Evolutionary conservation across 2,797 vertebrate genomes (phyloP).

Genomic region (Arctocebus calabarensis): DNA sequence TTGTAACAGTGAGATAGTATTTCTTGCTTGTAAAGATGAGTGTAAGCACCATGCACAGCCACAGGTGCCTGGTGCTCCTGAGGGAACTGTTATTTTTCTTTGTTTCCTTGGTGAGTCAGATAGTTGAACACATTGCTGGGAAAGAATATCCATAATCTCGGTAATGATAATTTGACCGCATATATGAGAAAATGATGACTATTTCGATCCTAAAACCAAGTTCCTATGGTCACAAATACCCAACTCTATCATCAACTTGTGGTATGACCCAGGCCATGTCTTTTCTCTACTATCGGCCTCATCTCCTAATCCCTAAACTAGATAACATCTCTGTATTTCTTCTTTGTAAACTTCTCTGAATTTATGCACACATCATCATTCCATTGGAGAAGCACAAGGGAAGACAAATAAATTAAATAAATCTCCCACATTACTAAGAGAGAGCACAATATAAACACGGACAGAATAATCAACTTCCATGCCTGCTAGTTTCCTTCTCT

Average conservation of each 20-base stretch:
- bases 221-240: neutral
- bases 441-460: neutral
- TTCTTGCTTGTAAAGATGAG: neutral
- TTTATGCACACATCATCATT: neutral
- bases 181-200: neutral
- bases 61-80: neutral
- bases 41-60: neutral
- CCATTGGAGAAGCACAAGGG: neutral
- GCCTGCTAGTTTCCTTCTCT: neutral
- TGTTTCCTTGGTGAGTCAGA: constrained; percentile 10
- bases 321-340: neutral
- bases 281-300: neutral
- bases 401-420: neutral
- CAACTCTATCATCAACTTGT: neutral
- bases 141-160: neutral
- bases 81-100: neutral
- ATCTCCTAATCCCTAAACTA: neutral
- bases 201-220: neutral
- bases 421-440: neutral
- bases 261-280: neutral
- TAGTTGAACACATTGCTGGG: neutral
- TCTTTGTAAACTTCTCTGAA: neutral
- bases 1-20: neutral
- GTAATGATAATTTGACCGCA: neutral
- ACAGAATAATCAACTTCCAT: neutral